Base-by-base conservation (phyloP, 2,797 vertebrate genomes). In the Ispidina lecontei region DNA sequence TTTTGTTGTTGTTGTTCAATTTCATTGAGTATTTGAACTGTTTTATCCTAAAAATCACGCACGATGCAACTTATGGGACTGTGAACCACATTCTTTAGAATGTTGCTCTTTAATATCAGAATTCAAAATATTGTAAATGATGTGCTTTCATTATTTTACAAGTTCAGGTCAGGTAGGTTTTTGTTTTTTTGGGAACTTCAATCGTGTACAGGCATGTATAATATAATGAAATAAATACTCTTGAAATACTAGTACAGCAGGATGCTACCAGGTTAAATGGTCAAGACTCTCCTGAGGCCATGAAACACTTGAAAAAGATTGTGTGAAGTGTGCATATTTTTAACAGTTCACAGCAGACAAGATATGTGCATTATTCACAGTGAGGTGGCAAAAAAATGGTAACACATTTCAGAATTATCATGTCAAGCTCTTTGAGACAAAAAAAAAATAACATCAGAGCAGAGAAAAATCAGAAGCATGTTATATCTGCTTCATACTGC, bases 221-320 rank as follows among this genome's bases (percentile, higher is more conserved):
- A 29, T 62, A 25, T 37, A 93, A 89, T 19, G 18, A 89, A 90
- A 87, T 43, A 92, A 84, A 77, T 77, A 72, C 17, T 51, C 25
- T 21, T 49, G 44, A 87, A 93, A 95, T 94, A 47, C 73, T 72
- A 70, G 49, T 64, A 46, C 29, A 62, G 51, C 72, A 26, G 28
- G 39, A 82, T 55, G 49, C 62, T 58, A 35, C 52, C 73, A 78
- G 90, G 81, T 95, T 81, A 93, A 95, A 95, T 63, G 85, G 93
- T 91, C 84, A 92, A 84, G 44, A 52, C 39, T 92, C 7, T 76
- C 94, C 4, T 26, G 78, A 94, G 90, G 93, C 78, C 73, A 86
- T 56, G 70, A 91, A 94, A 85, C 9, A 21, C 60, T 73, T 90
- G 80, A 92, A 89, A 37, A 59, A 43, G 58, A 67, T 21, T 76